Evolutionary conservation across 1,140 invertebrate species (phyloP), one percentile per base, ranked within the genome.

Genomic region (Zaprionus tsacasi): DNA sequence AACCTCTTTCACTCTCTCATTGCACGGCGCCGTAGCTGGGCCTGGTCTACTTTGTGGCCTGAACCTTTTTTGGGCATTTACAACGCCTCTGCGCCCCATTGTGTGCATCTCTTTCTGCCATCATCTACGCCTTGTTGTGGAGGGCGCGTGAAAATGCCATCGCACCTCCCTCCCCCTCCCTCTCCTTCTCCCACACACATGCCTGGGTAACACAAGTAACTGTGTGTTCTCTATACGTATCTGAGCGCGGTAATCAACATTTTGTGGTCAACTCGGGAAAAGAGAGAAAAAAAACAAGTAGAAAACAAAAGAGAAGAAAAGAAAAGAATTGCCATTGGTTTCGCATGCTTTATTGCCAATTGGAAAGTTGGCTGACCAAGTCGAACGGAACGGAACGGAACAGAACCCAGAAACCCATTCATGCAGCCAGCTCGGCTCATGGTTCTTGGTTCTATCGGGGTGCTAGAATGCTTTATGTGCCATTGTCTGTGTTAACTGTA

Each of bases 261-360:
- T 89, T 89, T 81, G 85, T 89, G 85, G 85, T 89, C 85, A 88
- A 69, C 81, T 74, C 56, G 69, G 57, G 56, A 54, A 68, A 72
- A 61, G 48, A 70, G n/a, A n/a, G n/a, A 65, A 72, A 45, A 43
- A 48, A 58, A 59, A 48, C 38, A 66, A 48, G 57, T 43, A 68
- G 56, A 36, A 67, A 68, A 82, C 50, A 45, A 79, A 70, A 21
- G 21, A 21, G 21, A 50, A 67, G 33, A 56, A 64, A 67, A 72
- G 55, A 78, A 79, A 75, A 70, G 79, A 69, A 86, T 65, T 81
- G 66, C 86, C 76, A 89, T 85, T 76, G 85, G 77, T 78, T 89
- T 65, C 85, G 81, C 78, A 89, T 88, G 85, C 85, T 88, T 88
- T 88, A 88, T 89, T 89, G 85, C 75, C 85, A 89, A 89, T 89